Conservation (phyloP, 1,140 invertebrate species). For the Ditylenchus dipsaci region DNA sequence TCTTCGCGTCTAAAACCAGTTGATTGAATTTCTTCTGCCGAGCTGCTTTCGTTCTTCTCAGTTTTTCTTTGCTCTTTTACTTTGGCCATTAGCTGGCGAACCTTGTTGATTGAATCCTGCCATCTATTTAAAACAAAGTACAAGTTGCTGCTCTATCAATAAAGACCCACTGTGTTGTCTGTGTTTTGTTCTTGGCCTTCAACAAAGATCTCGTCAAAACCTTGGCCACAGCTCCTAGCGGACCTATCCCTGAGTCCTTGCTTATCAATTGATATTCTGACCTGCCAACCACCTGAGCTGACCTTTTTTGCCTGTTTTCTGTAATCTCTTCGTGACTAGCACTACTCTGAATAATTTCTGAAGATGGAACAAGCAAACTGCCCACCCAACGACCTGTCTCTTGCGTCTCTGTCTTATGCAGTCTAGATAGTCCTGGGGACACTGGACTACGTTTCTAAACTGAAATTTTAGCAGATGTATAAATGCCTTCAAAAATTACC, state of each 20-base stretch:
- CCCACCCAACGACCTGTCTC: neutral
- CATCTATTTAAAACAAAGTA: neutral
- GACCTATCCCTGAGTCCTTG: neutral
- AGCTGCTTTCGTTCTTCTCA: neutral
- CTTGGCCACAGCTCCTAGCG: slow-evolving; percentile 12
- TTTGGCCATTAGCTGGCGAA: neutral
- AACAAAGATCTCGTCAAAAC: neutral
- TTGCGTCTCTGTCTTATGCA: neutral
- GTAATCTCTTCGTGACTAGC: neutral
- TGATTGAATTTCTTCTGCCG: neutral
- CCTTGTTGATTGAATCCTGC: neutral
- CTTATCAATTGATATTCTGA: slow-evolving; percentile 2
- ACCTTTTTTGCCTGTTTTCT: neutral
- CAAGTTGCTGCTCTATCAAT: neutral
- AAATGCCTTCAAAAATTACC: neutral
- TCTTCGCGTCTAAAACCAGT: neutral
- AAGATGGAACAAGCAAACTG: neutral
- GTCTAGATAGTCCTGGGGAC: neutral
- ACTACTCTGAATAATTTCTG: neutral
- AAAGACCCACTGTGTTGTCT: slow-evolving; percentile 10
- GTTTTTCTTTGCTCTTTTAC: neutral
- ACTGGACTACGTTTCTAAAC: neutral
- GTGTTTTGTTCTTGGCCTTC: slow-evolving; percentile 9
- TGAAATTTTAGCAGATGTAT: neutral
- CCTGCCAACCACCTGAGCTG: neutral